phyloP scores from a whole-genome alignment of 2,797 vertebrate species.

The Varecia variegata region DNA sequence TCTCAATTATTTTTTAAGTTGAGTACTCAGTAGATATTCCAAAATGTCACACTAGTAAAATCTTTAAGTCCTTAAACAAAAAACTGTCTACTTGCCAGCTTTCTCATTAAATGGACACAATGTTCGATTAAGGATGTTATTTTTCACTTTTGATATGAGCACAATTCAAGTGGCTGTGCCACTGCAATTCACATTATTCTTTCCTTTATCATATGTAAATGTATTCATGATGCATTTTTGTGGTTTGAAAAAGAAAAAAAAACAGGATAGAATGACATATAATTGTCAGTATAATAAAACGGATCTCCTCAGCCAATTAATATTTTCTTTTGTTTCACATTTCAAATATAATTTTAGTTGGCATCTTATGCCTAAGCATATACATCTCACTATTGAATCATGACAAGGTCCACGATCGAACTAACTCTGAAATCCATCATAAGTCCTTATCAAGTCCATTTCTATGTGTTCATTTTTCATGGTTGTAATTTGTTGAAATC shows the following conservation, averaged over 20 bases:
- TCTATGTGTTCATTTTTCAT: conserved; percentile 37
- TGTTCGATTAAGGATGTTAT: background rate
- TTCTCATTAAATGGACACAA: conserved; percentile 49
- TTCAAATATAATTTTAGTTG: conserved; percentile 48
- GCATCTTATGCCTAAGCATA: conserved; percentile 39
- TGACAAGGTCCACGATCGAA: background rate
- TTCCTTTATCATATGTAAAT: conserved; percentile 52
- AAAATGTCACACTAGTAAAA: background rate
- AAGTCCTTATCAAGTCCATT: background rate
- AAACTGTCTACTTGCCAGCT: background rate
- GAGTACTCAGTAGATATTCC: background rate
- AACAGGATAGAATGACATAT: conserved; percentile 14
- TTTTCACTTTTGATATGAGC: conserved; percentile 51
- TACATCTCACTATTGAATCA: conserved; percentile 16
- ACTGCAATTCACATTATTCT: conserved; percentile 26
- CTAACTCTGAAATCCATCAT: background rate
- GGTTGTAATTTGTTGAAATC: background rate
- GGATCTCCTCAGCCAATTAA: conserved; percentile 39
- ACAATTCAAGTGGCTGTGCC: conserved; percentile 1
- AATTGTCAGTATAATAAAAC: conserved; percentile 59
- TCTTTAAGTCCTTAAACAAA: background rate
- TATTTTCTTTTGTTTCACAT: conserved; percentile 61
- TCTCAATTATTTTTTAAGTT: conserved; percentile 32
- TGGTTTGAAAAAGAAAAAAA: background rate
- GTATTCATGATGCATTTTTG: conserved; percentile 48